A percentile compares a stretch with the other conserved stretches of the same genome.
phyloP scores from a whole-genome alignment of 2,797 vertebrate genomes.

The Pachyuromys duprasi region DNA sequence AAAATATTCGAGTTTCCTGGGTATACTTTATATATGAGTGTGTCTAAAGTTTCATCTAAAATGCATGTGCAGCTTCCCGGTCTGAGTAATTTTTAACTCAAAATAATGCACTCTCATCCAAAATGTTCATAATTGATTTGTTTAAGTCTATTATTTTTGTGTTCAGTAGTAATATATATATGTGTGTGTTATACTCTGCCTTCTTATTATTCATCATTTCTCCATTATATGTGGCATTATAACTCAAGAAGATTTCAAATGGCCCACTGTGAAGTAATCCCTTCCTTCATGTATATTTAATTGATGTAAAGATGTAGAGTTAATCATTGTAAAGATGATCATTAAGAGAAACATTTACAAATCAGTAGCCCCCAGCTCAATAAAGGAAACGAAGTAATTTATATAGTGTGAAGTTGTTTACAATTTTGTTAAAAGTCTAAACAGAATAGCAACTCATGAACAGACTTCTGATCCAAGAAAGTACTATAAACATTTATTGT shows the following conservation, averaged over 20 bases:
- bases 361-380: too few relatives aligned
- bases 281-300: fast-evolving
- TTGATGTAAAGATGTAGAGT: too few relatives aligned
- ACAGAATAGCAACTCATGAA: too few relatives aligned
- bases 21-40: fast-evolving
- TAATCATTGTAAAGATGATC: too few relatives aligned
- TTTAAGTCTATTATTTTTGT: not conserved
- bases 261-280: fast-evolving
- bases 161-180: fast-evolving
- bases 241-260: fast-evolving
- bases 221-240: fast-evolving
- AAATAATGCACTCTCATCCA: not conserved
- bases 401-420: fast-evolving
- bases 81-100: not conserved
- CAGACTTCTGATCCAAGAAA: not conserved
- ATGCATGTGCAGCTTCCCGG: not conserved
- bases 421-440: not conserved
- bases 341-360: not conserved
- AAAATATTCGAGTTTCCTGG: not conserved
- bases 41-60: not conserved
- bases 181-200: fast-evolving
- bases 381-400: fast-evolving
- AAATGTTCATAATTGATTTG: not conserved
- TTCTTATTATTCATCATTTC: not conserved
- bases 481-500: not conserved